These are phyloP conservation scores for Megaceryle alcyon DNA, from an alignment of 2,797 vertebrate genomes.

Conservation along the genomic window DNA sequence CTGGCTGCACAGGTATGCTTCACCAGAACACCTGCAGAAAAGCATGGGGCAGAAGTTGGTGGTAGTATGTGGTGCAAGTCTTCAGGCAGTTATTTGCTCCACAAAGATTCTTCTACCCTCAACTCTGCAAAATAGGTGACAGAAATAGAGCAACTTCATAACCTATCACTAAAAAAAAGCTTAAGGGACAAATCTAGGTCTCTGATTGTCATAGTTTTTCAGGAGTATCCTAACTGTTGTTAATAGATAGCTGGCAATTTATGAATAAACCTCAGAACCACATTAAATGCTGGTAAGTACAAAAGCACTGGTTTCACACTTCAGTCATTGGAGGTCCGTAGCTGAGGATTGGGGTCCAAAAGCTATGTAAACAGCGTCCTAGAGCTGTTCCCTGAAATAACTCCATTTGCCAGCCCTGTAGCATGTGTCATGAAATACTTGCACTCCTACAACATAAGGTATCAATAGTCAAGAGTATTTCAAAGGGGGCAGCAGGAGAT, in stretches of 20 bases:
- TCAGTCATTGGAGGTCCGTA: background rate
- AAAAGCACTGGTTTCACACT: background rate
- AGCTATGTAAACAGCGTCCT: background rate
- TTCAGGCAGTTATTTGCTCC: background rate
- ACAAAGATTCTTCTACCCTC: background rate
- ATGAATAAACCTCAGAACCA: background rate
- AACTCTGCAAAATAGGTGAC: background rate
- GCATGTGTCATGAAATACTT: rapidly evolving
- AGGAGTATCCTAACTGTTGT: background rate
- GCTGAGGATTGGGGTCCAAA: background rate
- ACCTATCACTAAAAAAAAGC: background rate
- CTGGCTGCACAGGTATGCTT: constrained; percentile 70
- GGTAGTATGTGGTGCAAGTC: background rate
- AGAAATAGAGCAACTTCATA: background rate
- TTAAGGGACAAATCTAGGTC: background rate
- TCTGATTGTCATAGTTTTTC: background rate
- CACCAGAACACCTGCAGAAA: constrained; percentile 68
- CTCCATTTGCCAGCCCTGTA: background rate
- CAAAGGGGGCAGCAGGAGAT: background rate
- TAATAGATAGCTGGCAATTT: background rate
- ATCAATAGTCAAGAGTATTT: background rate
- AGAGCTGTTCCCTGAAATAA: background rate
- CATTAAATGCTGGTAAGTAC: rapidly evolving
- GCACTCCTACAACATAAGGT: background rate
- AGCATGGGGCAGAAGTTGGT: background rate